Evolutionary conservation across 2,113 vertebrate genomes (phyloP).

Genomic region (Phalacrocorax brasilianus): DNA sequence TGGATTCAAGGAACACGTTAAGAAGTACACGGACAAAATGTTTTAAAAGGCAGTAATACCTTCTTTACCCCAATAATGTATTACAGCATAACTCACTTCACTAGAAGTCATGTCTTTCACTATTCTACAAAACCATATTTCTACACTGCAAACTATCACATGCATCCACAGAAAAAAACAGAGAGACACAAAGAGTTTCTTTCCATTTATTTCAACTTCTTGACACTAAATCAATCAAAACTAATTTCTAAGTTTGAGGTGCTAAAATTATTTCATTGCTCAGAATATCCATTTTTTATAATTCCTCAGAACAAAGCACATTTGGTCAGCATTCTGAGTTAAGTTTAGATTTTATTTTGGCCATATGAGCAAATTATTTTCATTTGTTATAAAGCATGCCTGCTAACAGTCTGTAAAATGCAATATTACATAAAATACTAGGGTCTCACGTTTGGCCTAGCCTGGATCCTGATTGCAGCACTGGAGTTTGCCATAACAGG

Average conservation of each 20-base stretch:
- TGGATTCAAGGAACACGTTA: neutral
- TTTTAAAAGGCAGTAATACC: neutral
- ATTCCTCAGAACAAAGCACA: neutral
- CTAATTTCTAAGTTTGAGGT: neutral
- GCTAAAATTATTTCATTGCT: neutral
- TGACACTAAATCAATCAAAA: neutral
- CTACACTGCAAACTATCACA: neutral
- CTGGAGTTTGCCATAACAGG: neutral
- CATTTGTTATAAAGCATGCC: neutral
- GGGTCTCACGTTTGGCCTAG: neutral
- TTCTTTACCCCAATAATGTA: neutral
- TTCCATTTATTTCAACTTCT: neutral
- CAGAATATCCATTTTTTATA: neutral
- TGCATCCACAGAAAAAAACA: neutral
- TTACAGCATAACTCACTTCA: neutral
- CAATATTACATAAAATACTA: neutral
- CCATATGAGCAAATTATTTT: neutral
- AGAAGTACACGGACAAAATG: rapidly evolving
- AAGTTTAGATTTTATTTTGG: neutral
- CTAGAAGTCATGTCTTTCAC: neutral
- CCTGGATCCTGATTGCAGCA: neutral
- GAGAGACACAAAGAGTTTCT: neutral
- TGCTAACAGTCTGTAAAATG: neutral
- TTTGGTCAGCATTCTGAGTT: neutral
- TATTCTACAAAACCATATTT: neutral